These are phyloP conservation scores for Melipona bicolor DNA, from an alignment of 2,888 invertebrate genomes.

Conservation along the genomic window DNA sequence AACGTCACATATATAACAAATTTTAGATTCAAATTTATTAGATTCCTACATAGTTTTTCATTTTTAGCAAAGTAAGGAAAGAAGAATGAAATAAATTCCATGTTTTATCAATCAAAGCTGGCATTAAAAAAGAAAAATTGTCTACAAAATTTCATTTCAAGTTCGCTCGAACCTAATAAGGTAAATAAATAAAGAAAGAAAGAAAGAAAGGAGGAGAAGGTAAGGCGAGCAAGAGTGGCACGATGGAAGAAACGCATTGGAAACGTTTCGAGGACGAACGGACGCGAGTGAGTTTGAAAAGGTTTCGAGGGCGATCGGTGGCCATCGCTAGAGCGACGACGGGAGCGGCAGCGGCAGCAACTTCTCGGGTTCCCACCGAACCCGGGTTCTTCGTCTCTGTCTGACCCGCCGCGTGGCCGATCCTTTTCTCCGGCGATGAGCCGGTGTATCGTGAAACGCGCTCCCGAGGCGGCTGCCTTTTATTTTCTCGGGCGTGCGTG, in stretches of 20 bases:
- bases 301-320: constrained; percentile 62
- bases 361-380: constrained; percentile 79
- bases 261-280: neutral
- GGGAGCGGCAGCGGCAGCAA: constrained; percentile 68
- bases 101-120: too few species aligned
- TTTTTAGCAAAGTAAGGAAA: too few species aligned
- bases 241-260: neutral
- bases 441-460: constrained; percentile 69
- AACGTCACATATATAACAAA: too few species aligned
- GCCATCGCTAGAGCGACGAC: constrained; percentile 63
- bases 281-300: constrained; percentile 23
- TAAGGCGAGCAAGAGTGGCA: neutral
- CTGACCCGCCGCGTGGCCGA: constrained; percentile 58
- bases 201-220: neutral
- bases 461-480: constrained; percentile 68
- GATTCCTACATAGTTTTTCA: too few species aligned
- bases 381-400: constrained; percentile 68
- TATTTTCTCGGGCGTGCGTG: constrained; percentile 66
- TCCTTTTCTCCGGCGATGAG: constrained; percentile 65
- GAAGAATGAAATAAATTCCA: too few species aligned
- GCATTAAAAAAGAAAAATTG: too few species aligned
- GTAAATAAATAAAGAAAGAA: neutral
- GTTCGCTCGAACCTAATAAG: too few species aligned
- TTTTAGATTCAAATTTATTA: too few species aligned
- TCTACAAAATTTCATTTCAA: too few species aligned